Base-by-base conservation (phyloP, 2,113 vertebrate species). In the Falco punctatus region DNA sequence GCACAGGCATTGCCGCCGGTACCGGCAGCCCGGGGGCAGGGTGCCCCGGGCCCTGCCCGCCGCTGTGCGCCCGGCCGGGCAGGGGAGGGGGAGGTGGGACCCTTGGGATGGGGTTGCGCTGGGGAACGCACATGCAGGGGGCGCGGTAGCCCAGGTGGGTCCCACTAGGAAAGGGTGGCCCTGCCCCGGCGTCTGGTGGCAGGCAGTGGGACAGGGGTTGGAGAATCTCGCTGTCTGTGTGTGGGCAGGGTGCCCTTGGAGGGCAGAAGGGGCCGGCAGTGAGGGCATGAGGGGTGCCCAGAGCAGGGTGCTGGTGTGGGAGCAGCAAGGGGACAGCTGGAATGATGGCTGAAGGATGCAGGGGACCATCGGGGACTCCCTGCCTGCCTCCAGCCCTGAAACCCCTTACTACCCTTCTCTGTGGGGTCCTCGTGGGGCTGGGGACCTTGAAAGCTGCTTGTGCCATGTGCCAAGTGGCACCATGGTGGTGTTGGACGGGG, bases 381-480 rank as follows among this genome's bases (percentile, higher is more conserved):
- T 78, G 51, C 40, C 58, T 54, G 35, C 21, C 42, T 80, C 54
- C 44, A 28, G 40, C n/a, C 57, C 64, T 51, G 21, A 91, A 66
- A 27, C 13, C 20, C 26, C 32, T 88, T 55, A 13, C 28, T 71
- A 38, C 22, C 26, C 23, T 64, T 58, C 38, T 64, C 24, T 28
- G 15, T 1, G 0, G 62, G 57, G 57, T 94, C 44, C n/a, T 26
- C 0, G 0, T 64, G n/a, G 15, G n/a, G 20, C 6, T 3, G 1
- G 28, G 42, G n/a, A 44, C 70, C 62, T 82, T 72, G 48, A 38
- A 70, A 95, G 51, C 40, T 62, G 62, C 24, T 93, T 38, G 61
- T 94, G 61, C 59, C 72, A 11, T 35, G 62, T 89, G 32, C 54
- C 57, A 77, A 89, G 79, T 82, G 73, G 88, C 84, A 95, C 73